Conservation (phyloP, 2,888 invertebrate genomes). For the Odontocolon sp. region DNA sequence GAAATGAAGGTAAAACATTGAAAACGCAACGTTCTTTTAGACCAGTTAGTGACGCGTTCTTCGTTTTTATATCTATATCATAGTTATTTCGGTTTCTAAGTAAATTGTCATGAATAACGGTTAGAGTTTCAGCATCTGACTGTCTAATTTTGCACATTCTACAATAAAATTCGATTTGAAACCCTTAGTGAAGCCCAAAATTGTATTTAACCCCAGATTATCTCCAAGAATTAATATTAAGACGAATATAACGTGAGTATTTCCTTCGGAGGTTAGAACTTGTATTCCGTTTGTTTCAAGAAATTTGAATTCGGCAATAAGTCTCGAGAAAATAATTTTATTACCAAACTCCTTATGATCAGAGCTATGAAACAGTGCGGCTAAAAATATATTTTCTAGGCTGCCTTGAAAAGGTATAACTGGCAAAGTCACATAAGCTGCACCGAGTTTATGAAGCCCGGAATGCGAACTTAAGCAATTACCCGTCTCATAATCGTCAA, state of each 20-base stretch:
- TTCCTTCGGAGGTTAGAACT: not conserved
- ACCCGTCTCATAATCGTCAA: constrained; percentile 39
- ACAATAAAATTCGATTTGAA: constrained; percentile 9
- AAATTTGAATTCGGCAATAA: constrained; percentile 6
- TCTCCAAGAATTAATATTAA: constrained; percentile 18
- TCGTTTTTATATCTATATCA: not conserved
- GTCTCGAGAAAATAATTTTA: constrained; percentile 26
- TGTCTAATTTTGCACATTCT: not conserved
- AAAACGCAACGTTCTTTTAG: constrained; percentile 11
- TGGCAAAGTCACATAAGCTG: constrained; percentile 27
- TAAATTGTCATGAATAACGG: not conserved
- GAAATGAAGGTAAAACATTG: not conserved
- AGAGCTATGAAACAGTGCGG: constrained; percentile 9
- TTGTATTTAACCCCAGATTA: constrained; percentile 25
- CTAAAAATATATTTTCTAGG: constrained; percentile 28
- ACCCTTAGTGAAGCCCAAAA: constrained; percentile 21
- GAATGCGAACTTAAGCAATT: constrained; percentile 25
- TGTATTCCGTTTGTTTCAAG: constrained; percentile 23
- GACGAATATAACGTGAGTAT: constrained; percentile 4
- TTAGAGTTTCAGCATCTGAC: not conserved
- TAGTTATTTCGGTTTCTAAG: not conserved
- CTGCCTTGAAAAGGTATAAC: constrained; percentile 13
- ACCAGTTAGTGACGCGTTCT: not conserved
- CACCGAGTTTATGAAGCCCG: constrained; percentile 29
- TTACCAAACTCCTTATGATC: constrained; percentile 19